A percentile compares a stretch with the other conserved stretches of the same genome.
Evolutionary conservation across 2,888 invertebrate species (phyloP).

Genomic region (Autographa gamma): DNA sequence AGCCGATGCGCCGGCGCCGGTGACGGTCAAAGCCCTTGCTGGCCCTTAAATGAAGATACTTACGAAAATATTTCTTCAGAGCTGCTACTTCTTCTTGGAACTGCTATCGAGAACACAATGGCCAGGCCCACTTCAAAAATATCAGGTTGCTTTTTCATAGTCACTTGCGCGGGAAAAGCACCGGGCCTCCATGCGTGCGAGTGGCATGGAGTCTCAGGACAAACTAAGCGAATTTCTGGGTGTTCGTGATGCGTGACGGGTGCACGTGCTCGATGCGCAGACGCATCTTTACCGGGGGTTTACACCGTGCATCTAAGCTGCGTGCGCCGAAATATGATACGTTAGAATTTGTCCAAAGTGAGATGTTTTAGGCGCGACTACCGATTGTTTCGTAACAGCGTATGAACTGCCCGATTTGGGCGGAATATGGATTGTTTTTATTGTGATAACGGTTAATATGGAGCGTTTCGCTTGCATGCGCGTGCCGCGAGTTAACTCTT

Average conservation of each 20-base stretch:
- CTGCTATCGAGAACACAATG: slow-evolving; percentile 64
- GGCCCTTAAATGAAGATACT: slow-evolving; percentile 68
- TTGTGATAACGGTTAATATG: slow-evolving; percentile 3
- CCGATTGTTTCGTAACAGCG: slow-evolving; percentile 11
- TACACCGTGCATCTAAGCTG: slow-evolving; percentile 34
- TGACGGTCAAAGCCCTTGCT: slow-evolving; percentile 73
- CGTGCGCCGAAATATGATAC: not conserved
- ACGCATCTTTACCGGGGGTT: slow-evolving; percentile 71
- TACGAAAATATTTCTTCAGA: slow-evolving; percentile 79
- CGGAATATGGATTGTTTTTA: not conserved
- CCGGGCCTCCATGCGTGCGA: slow-evolving; percentile 78
- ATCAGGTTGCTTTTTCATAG: slow-evolving; percentile 77
- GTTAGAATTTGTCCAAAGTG: slow-evolving; percentile 10
- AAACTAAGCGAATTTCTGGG: slow-evolving; percentile 85
- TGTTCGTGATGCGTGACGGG: slow-evolving; percentile 84
- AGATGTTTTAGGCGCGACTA: slow-evolving; percentile 1
- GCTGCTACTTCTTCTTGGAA: slow-evolving; percentile 56
- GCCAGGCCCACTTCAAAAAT: slow-evolving; percentile 67
- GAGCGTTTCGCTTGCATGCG: slow-evolving; percentile 14
- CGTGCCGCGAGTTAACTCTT: slow-evolving; percentile 18
- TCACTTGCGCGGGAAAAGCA: slow-evolving; percentile 79
- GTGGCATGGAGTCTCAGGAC: slow-evolving; percentile 77
- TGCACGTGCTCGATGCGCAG: slow-evolving; percentile 83
- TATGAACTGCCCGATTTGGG: not conserved
- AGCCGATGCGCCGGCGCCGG: slow-evolving; percentile 58